Conservation (phyloP, 2,797 vertebrate genomes). For the Typhlichthys subterraneus region DNA sequence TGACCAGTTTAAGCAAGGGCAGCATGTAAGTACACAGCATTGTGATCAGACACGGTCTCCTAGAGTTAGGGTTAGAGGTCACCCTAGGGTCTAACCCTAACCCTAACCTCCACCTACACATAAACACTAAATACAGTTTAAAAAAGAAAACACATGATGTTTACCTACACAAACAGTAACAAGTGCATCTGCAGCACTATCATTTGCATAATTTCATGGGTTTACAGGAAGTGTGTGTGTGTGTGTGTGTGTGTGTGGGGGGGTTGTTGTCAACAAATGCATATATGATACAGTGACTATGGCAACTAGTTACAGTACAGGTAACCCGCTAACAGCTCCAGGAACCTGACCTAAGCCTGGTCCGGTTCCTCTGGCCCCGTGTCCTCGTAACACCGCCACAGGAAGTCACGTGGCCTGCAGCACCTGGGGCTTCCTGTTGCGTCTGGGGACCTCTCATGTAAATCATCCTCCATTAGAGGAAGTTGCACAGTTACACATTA, state of each 20-base stretch:
- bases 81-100: conserved; percentile 18
- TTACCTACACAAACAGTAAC: conserved; percentile 5
- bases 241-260: conserved; percentile 6
- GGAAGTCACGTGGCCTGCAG: too few relatives aligned
- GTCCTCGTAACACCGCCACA: conserved; percentile 12
- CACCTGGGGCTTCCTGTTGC: too few relatives aligned
- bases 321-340: conserved; percentile 36
- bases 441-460: too few relatives aligned
- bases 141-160: neutral
- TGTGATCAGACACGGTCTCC: conserved; percentile 40
- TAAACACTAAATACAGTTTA: conserved; percentile 12
- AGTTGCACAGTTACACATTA: conserved; percentile 7
- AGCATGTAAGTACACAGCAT: conserved; percentile 46
- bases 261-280: conserved; percentile 32
- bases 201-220: conserved; percentile 37
- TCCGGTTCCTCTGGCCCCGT: conserved; percentile 17
- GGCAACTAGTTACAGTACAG: conserved; percentile 41
- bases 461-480: neutral
- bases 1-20: conserved; percentile 40
- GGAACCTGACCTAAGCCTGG: conserved; percentile 12
- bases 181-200: conserved; percentile 2
- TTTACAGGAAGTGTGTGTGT: conserved; percentile 4
- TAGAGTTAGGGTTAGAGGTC: conserved; percentile 35
- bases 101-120: conserved; percentile 8
- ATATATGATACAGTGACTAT: conserved; percentile 43